phyloP scores from a whole-genome alignment of 2,797 vertebrate species.

The Enteromius mattozi region DNA sequence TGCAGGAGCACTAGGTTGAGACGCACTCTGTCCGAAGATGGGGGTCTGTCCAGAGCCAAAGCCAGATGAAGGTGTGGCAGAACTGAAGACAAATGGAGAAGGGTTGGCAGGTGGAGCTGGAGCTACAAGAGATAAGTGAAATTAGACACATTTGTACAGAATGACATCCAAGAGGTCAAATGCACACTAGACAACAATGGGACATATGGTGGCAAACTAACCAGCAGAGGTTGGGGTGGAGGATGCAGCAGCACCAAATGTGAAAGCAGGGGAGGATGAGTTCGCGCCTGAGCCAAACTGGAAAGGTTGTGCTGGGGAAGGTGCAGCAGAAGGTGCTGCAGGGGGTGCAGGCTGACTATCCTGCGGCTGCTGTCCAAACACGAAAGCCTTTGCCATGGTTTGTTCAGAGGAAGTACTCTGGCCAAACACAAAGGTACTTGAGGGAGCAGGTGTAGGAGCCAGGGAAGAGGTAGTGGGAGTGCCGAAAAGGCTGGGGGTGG shows the following conservation, averaged over 20 bases:
- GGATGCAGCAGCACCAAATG: slow-evolving; percentile 81
- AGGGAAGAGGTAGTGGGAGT: slow-evolving; percentile 69
- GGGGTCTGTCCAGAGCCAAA: slow-evolving; percentile 84
- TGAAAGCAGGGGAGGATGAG: slow-evolving; percentile 78
- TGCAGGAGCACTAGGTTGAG: slow-evolving; percentile 75
- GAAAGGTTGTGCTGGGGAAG: slow-evolving; percentile 78
- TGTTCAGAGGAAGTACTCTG: slow-evolving; percentile 82
- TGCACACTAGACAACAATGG: not conserved
- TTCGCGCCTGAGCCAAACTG: slow-evolving; percentile 82
- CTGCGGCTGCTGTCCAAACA: slow-evolving; percentile 86
- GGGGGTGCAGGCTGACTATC: slow-evolving; percentile 79
- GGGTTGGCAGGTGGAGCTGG: slow-evolving; percentile 74
- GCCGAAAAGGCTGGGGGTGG: slow-evolving; percentile 80
- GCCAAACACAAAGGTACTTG: slow-evolving; percentile 85
- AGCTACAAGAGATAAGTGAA: slow-evolving; percentile 32
- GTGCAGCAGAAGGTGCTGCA: slow-evolving; percentile 71
- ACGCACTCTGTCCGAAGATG: slow-evolving; percentile 81
- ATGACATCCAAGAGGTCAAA: not conserved
- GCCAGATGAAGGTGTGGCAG: slow-evolving; percentile 72
- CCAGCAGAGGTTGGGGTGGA: slow-evolving; percentile 84
- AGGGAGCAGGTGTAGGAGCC: slow-evolving; percentile 60
- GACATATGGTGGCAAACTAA: slow-evolving; percentile 63
- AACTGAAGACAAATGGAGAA: slow-evolving; percentile 85
- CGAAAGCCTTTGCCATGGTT: slow-evolving; percentile 80
- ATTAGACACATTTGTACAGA: not conserved